Base-by-base conservation (phyloP, 2,888 invertebrate genomes). In the Leucania comma region DNA sequence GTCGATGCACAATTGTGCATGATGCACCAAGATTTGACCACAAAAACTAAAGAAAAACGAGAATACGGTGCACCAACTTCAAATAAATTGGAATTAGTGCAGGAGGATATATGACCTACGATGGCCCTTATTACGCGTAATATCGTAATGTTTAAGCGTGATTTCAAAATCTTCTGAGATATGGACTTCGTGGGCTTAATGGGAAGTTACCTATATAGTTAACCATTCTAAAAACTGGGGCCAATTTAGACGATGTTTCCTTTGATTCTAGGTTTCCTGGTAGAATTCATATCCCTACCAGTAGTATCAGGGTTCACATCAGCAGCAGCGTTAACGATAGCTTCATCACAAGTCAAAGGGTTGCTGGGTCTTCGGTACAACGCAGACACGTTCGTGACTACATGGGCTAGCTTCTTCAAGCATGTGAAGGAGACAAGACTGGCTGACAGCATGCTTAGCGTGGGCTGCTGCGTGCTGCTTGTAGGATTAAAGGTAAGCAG, bases 251-350 rank as follows among this genome's bases (percentile, higher is more conserved):
- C 29, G 20, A 56, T 26, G 0, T 32, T 1, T 20, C 2, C 4
- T 50, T 60, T 26, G 0, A 51, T 91, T 91, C 2, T 92, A 97
- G 97, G 98, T 64, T 97, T 98, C 87, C 93, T 98, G 14, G 97
- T 98, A 22, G 97, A 97, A 75, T 97, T 98, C 84, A 97, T 98
- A 8, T 98, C 98, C 0, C 92, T 97, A 1, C 97, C 98, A 0
- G 98, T 98, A 0, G 97, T 98, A 2, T 97, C 97, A 1, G 98
- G 97, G 0, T 98, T 98, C 89, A 98, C 98, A 4, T 97, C 98
- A 1, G 98, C 98, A 0, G 97, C 98, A 0, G 97, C 98, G 10
- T 87, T 98, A 5, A 98, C 98, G 20, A 98, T 98, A 80, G 97
- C 97, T 0, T 97, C 97, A 9, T 97, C 97, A 0, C 98, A 98